Conservation (phyloP, 2,797 vertebrate species). For the Erethizon dorsatum region DNA sequence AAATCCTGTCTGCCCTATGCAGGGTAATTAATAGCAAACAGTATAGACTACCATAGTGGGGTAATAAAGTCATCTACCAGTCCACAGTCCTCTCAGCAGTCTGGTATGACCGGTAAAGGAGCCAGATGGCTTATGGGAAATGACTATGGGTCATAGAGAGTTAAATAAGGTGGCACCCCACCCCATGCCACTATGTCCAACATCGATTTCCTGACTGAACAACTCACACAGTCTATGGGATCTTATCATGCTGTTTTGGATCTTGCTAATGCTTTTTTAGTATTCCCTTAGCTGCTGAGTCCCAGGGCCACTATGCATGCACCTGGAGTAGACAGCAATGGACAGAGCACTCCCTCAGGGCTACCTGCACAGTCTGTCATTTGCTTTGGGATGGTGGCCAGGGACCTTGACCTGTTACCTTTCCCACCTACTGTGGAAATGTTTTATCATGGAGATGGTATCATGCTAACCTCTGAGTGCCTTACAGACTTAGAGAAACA, state of each 20-base stretch:
- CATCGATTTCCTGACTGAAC: background rate
- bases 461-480: background rate
- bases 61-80: background rate
- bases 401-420: background rate
- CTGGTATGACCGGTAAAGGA: background rate
- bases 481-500: background rate
- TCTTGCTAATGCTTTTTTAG: background rate
- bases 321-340: background rate
- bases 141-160: background rate
- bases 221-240: background rate
- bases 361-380: background rate
- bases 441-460: background rate
- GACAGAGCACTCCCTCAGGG: background rate
- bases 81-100: background rate
- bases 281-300: background rate
- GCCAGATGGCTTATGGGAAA: background rate
- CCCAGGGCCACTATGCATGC: background rate
- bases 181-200: background rate
- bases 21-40: background rate
- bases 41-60: background rate
- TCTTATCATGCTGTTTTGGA: background rate
- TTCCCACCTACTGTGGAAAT: background rate
- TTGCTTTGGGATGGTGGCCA: background rate
- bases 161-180: background rate
- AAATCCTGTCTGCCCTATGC: background rate